Evolutionary conservation across 2,113 vertebrate genomes (phyloP).

Genomic region (Pitta sordida): DNA sequence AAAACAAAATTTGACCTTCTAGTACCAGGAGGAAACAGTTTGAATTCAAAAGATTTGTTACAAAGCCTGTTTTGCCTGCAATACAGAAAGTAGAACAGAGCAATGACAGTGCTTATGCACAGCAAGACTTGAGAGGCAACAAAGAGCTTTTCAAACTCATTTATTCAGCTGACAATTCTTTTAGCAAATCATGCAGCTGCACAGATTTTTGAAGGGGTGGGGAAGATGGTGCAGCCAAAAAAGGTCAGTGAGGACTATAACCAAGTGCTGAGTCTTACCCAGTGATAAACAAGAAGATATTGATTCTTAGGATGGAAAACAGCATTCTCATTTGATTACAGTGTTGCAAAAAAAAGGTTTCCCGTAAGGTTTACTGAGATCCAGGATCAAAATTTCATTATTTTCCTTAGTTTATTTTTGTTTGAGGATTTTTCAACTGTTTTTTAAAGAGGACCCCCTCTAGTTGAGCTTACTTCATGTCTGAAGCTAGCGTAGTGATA

Average conservation of each 20-base stretch:
- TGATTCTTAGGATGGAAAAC: neutral
- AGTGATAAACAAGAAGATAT: neutral
- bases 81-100: neutral
- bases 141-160: conserved; percentile 7
- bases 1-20: neutral
- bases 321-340: conserved; percentile 17
- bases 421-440: conserved; percentile 18
- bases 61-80: neutral
- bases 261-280: neutral
- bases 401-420: conserved; percentile 9
- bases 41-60: neutral
- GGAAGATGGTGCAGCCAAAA: neutral
- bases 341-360: neutral
- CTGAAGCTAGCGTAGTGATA: neutral
- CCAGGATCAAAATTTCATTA: conserved; percentile 20
- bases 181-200: neutral
- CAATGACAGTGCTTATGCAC: neutral
- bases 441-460: neutral
- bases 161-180: neutral
- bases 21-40: neutral
- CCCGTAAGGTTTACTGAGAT: conserved; percentile 11
- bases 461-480: conserved; percentile 4
- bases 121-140: neutral
- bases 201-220: neutral
- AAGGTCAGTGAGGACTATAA: neutral